Conservation (phyloP, 1,140 invertebrate genomes). For the Diorhabda elongata region DNA sequence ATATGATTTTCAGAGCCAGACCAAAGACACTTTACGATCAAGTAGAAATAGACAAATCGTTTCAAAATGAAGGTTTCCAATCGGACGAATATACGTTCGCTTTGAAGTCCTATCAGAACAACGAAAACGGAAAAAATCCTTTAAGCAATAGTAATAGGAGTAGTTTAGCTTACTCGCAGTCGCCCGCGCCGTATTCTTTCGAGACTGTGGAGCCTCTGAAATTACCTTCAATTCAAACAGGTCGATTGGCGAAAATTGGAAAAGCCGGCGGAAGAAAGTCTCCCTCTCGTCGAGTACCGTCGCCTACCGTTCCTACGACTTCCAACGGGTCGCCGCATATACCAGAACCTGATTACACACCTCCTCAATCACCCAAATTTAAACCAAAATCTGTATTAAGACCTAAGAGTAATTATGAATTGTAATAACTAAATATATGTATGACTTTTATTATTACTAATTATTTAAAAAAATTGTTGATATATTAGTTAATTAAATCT, state of each 20-base stretch:
- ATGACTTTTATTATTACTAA: too few species aligned
- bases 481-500: too few species aligned
- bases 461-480: too few species aligned
- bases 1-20: neutral
- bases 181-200: neutral
- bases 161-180: neutral
- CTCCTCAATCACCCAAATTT: slow-evolving; percentile 19
- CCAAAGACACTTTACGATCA: slow-evolving; percentile 15
- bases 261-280: slow-evolving; percentile 18
- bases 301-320: slow-evolving; percentile 1
- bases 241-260: slow-evolving; percentile 25
- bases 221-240: neutral
- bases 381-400: slow-evolving; percentile 21
- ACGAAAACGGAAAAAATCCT: neutral
- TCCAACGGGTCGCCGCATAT: slow-evolving; percentile 14
- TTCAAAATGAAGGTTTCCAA: slow-evolving; percentile 8
- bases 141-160: slow-evolving; percentile 6
- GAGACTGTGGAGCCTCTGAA: neutral
- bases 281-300: slow-evolving; percentile 18
- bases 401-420: slow-evolving; percentile 22
- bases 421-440: neutral
- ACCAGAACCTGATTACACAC: slow-evolving; percentile 29
- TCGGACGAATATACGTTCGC: slow-evolving; percentile 2
- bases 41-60: slow-evolving; percentile 5
- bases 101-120: neutral